Base-by-base conservation (phyloP, 2,888 invertebrate species). In the Boloria selene region DNA sequence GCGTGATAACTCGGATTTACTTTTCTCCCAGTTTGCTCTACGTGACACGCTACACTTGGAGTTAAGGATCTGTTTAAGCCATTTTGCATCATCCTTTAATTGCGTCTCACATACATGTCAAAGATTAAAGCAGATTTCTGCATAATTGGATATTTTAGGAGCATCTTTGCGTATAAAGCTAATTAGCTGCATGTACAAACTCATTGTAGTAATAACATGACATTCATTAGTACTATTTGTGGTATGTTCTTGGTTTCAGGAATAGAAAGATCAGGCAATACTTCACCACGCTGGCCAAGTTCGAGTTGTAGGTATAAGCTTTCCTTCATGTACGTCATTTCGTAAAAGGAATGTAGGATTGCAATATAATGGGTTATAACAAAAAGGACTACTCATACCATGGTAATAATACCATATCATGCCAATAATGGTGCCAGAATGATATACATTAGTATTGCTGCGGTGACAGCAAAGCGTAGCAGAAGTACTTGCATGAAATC, bases 1-100 rank as follows among this genome's bases (percentile, higher is more conserved):
- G 66, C 56, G 62, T 61, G 68, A 65, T 61, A 38, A 58, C 61
- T 55, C 42, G 49, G 64, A 67, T 68, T 68, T 59, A 69, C 61
- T 66, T 61, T 47, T 44, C 51, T 44, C 6, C 31, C 16, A 38
- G 65, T 61, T 69, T 61, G 52, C 50, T 53, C 13, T 69, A 63
- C 68, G 68, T 65, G 65, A 65, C 65, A 62, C 16, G 47, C 26
- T 45, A 58, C 47, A 59, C 59, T 59, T 50, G 16, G 31, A 26
- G 47, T 49, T 31, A 50, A 59, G 38, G 59, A 59, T 59, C 47
- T 49, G 4, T 49, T 59, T 49, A 49, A 59, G 49, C 47, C 59
- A 49, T 47, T 49, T 59, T 47, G 17, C 18, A 26, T 4, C 14
- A 26, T 47, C 17, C 14, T 49, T 16, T 56, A 45, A 16, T 45